Conservation (phyloP, 2,797 vertebrate species). For the Pagetopsis macropterus region DNA sequence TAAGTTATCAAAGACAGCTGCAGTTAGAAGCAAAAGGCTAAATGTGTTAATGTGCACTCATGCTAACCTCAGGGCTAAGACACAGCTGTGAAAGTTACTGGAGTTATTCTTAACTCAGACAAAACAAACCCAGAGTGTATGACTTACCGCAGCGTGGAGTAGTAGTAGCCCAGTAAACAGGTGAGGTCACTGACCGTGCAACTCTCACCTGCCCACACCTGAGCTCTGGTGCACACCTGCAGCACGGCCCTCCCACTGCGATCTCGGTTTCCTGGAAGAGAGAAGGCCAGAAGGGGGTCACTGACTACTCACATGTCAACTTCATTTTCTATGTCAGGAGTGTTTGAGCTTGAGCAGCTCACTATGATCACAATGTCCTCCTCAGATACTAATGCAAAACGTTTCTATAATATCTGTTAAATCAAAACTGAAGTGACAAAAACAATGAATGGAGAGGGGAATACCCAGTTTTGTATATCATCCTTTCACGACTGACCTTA, state of each 20-base stretch:
- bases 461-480: not conserved
- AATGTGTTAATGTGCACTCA: not conserved
- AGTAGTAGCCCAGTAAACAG: conserved; percentile 84
- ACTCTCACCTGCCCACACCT: conserved; percentile 81
- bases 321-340: conserved; percentile 1
- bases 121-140: conserved; percentile 9
- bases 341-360: not conserved
- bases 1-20: conserved; percentile 1
- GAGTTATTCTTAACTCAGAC: conserved; percentile 17
- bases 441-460: not conserved
- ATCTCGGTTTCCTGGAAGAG: conserved; percentile 85
- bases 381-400: not conserved
- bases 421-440: not conserved
- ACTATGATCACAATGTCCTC: not conserved
- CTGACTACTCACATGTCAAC: not conserved
- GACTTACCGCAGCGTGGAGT: conserved; percentile 85
- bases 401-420: not conserved
- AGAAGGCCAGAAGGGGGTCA: conserved; percentile 25
- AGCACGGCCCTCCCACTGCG: conserved; percentile 84
- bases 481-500: not conserved
- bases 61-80: conserved; percentile 5
- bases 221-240: conserved; percentile 83
- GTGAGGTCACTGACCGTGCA: conserved; percentile 78
- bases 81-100: conserved; percentile 20
- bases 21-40: not conserved